phyloP scores from a whole-genome alignment of 2,888 invertebrate genomes.

The Syrphus vitripennis region DNA sequence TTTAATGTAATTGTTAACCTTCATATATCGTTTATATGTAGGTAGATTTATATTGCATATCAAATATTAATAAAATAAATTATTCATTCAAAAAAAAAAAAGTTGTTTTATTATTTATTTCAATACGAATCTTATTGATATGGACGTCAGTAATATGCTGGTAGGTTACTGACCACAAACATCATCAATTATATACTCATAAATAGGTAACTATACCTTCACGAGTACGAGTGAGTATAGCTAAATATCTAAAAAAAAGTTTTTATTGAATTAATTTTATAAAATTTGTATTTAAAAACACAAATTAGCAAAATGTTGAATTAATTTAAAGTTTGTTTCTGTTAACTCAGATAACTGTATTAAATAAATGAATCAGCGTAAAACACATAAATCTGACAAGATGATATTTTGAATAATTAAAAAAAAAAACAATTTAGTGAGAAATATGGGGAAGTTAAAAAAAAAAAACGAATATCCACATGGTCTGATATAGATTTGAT shows the following conservation, averaged over 20 bases:
- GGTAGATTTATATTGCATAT: neutral
- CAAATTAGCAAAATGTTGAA: neutral
- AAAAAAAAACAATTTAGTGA: too few relatives aligned
- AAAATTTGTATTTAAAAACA: too few relatives aligned
- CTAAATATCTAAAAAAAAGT: too few relatives aligned
- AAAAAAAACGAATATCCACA: too few relatives aligned
- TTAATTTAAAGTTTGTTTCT: neutral
- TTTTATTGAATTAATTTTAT: neutral
- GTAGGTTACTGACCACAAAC: neutral
- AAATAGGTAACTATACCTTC: too few relatives aligned
- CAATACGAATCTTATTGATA: neutral
- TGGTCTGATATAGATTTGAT: too few relatives aligned
- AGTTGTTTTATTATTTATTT: neutral
- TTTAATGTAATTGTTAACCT: neutral
- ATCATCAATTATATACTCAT: neutral
- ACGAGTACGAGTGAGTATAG: too few relatives aligned
- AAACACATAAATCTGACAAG: too few relatives aligned
- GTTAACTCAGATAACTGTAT: neutral
- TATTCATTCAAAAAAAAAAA: neutral
- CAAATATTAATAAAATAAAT: conserved; percentile 12
- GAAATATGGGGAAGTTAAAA: too few relatives aligned
- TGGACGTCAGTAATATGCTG: neutral
- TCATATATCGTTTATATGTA: neutral
- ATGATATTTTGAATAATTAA: too few relatives aligned
- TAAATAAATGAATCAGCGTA: neutral